Percentiles rank a stretch among this genome's conserved stretches.
Conservation (phyloP, 1,140 invertebrate species). For the Ips nitidus region DNA sequence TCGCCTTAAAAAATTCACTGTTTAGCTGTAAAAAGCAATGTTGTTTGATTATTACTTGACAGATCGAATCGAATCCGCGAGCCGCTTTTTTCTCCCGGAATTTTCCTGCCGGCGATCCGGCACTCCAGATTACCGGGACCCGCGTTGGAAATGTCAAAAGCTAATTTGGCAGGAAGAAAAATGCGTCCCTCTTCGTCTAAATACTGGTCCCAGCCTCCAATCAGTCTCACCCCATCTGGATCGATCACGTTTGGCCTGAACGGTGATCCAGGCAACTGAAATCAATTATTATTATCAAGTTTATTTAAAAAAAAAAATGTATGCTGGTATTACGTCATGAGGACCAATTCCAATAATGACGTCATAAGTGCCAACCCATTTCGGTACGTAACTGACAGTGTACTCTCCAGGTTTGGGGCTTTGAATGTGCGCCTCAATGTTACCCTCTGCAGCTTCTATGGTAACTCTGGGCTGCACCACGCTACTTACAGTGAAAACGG, state of each 20-base stretch:
- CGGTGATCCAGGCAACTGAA: constrained; percentile 49
- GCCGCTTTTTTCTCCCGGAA: constrained; percentile 50
- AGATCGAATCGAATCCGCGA: constrained; percentile 57
- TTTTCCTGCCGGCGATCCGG: constrained; percentile 62
- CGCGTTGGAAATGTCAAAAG: constrained; percentile 73
- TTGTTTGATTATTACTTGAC: constrained; percentile 41
- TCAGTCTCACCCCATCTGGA: constrained; percentile 55
- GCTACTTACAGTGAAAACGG: constrained; percentile 69
- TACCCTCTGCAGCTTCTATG: constrained; percentile 51
- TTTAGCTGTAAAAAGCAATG: constrained; percentile 2
- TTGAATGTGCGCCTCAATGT: constrained; percentile 50
- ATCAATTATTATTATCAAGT: constrained; percentile 16
- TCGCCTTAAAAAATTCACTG: constrained; percentile 56
- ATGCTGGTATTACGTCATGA: constrained; percentile 46
- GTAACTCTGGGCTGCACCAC: constrained; percentile 56
- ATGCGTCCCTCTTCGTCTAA: constrained; percentile 75
- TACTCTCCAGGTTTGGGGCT: constrained; percentile 51
- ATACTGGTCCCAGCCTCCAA: constrained; percentile 80
- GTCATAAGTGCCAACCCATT: constrained; percentile 71
- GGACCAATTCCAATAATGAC: constrained; percentile 59
- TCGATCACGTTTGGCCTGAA: constrained; percentile 48
- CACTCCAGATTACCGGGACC: constrained; percentile 72
- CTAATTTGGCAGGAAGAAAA: constrained; percentile 73
- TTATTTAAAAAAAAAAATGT: constrained; percentile 1
- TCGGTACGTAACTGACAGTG: constrained; percentile 67